phyloP scores from a whole-genome alignment of 2,888 invertebrate species.

The Drosophila kambysellisi region DNA sequence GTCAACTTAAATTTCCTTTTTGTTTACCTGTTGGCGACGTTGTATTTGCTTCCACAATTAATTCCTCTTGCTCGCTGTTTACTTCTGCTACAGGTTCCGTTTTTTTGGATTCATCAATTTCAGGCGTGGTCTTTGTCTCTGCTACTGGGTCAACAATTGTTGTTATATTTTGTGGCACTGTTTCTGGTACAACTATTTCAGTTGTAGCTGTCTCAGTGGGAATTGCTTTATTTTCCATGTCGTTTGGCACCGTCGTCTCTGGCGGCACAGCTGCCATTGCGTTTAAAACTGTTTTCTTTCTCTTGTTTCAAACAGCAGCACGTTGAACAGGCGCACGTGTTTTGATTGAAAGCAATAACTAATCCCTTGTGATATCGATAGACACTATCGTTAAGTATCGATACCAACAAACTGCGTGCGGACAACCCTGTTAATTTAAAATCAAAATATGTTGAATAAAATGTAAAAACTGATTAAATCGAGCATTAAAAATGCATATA shows the following conservation, averaged over 20 bases:
- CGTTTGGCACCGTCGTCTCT: constrained; percentile 24
- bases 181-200: background rate
- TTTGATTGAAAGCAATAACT: constrained; percentile 22
- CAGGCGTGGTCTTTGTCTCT: constrained; percentile 4
- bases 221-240: background rate
- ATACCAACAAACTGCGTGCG: background rate
- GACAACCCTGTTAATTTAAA: background rate
- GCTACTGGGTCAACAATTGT: background rate
- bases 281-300: background rate
- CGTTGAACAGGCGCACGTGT: constrained; percentile 62
- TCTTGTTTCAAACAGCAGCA: constrained; percentile 21
- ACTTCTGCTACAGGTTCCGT: background rate
- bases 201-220: background rate
- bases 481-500: background rate
- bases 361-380: constrained; percentile 35
- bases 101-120: background rate
- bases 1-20: background rate
- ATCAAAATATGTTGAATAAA: background rate
- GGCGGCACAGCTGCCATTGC: constrained; percentile 33
- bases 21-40: constrained; percentile 40
- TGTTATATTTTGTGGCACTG: background rate
- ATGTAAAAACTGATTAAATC: background rate
- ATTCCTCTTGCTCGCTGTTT: background rate
- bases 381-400: background rate
- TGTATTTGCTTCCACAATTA: background rate